Percentiles rank a stretch among this genome's conserved stretches.
Evolutionary conservation across 2,113 vertebrate species (phyloP).

Genomic region (Hypomesus transpacificus): DNA sequence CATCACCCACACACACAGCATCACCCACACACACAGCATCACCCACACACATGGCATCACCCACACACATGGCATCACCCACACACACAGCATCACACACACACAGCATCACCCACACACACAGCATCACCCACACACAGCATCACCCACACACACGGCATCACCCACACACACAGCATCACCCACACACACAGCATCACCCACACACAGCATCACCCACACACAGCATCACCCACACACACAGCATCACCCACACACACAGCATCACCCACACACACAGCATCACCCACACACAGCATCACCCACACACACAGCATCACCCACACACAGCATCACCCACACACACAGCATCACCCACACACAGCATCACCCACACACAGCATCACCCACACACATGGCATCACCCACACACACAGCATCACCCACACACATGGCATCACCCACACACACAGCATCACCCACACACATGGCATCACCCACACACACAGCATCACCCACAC

Average conservation of each 20-base stretch:
- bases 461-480: too few species aligned
- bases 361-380: neutral
- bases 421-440: constrained; percentile 32
- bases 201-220: too few species aligned
- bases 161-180: neutral
- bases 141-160: neutral
- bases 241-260: too few species aligned
- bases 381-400: neutral
- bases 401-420: neutral
- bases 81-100: too few species aligned
- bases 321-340: constrained; percentile 33
- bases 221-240: too few species aligned
- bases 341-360: constrained; percentile 15
- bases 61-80: too few species aligned
- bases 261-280: too few species aligned
- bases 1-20: too few species aligned
- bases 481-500: too few species aligned
- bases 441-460: too few species aligned
- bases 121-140: neutral
- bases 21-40: too few species aligned
- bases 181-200: constrained; percentile 32
- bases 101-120: constrained; percentile 34
- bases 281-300: neutral
- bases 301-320: too few species aligned
- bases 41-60: neutral